Conservation (phyloP, 2,113 vertebrate species). For the Cepphus grylle region DNA sequence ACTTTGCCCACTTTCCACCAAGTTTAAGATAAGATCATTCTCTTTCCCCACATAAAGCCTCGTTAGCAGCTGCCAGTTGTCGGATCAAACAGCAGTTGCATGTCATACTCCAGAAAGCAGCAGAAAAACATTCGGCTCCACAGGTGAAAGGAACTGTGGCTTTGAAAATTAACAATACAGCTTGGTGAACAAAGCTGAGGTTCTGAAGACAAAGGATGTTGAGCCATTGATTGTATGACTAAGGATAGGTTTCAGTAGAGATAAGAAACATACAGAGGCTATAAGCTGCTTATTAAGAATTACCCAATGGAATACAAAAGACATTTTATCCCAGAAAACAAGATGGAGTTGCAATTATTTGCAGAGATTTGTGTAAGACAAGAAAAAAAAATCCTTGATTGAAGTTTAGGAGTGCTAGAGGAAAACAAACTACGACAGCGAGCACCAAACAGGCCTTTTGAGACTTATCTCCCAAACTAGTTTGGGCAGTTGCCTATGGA, state of each 20-base stretch:
- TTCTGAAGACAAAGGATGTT: not conserved
- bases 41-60: not conserved
- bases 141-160: not conserved
- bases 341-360: not conserved
- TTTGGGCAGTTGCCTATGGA: not conserved
- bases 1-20: not conserved
- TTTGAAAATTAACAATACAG: not conserved
- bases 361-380: not conserved
- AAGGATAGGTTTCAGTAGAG: not conserved
- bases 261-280: not conserved
- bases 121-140: not conserved
- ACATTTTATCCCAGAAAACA: not conserved
- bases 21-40: not conserved
- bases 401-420: not conserved
- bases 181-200: not conserved
- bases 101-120: not conserved
- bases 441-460: not conserved
- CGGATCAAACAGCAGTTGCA: not conserved
- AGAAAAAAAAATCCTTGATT: not conserved
- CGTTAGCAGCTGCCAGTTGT: fast-evolving
- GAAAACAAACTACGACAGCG: not conserved
- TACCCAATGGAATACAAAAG: not conserved
- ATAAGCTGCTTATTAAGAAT: not conserved
- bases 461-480: not conserved
- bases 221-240: not conserved